phyloP scores from a whole-genome alignment of 2,113 vertebrate species.

The Seriola rivoliana region DNA sequence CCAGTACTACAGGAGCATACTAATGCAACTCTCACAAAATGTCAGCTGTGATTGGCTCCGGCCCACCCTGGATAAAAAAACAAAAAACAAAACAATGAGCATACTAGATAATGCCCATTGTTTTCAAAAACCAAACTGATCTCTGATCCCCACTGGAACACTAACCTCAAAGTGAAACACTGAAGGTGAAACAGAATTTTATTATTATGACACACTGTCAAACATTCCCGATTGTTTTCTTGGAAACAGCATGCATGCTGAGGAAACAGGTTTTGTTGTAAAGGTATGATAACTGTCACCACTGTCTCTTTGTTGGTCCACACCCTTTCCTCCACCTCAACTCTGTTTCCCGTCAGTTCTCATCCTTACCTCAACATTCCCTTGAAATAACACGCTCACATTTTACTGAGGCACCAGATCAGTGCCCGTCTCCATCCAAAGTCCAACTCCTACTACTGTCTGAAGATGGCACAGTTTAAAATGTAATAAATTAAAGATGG shows the following conservation, averaged over 20 bases:
- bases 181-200: neutral
- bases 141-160: neutral
- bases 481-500: neutral
- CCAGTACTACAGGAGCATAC: no score
- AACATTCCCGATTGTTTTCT: neutral
- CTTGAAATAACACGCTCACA: neutral
- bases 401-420: neutral
- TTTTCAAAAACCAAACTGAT: neutral
- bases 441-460: neutral
- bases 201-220: neutral
- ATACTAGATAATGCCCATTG: no score
- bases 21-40: no score
- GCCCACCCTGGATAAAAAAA: no score
- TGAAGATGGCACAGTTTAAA: neutral
- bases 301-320: neutral
- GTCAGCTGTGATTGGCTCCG: no score
- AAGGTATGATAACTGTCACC: neutral
- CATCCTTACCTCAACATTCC: neutral
- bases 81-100: no score
- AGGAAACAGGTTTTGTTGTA: slow-evolving; percentile 9
- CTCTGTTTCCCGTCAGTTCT: neutral
- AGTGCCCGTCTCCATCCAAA: neutral
- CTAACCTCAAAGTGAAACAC: neutral
- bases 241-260: neutral
- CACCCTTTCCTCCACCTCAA: neutral